Conservation (phyloP, 2,888 invertebrate species). For the Venusia cambrica region DNA sequence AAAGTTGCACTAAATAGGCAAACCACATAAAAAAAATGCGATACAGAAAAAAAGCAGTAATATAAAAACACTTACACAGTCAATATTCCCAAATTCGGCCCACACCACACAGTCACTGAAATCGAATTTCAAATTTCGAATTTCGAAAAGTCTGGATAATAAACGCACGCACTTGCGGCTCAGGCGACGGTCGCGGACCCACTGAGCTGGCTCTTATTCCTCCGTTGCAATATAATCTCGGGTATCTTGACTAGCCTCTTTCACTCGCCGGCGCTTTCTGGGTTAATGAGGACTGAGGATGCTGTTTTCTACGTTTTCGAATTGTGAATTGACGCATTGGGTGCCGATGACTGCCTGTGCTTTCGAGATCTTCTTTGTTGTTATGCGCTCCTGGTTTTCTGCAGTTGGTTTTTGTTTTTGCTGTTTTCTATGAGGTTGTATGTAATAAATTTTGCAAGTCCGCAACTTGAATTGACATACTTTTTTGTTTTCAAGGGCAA, state of each 20-base stretch:
- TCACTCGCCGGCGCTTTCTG: conserved; percentile 74
- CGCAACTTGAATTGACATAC: too few species aligned
- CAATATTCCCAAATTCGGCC: conserved; percentile 45
- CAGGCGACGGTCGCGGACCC: conserved; percentile 43
- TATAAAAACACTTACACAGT: conserved; percentile 55
- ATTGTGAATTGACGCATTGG: conserved; percentile 61
- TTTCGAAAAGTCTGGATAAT: too few species aligned
- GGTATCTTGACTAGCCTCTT: conserved; percentile 67
- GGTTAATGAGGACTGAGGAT: conserved; percentile 72
- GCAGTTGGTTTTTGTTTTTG: conserved; percentile 13
- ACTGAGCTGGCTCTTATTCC: conserved; percentile 45
- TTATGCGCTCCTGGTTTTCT: conserved; percentile 56
- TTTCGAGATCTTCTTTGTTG: conserved; percentile 47
- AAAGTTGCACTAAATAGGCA: not conserved
- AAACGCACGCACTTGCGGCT: conserved; percentile 42
- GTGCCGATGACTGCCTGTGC: conserved; percentile 40
- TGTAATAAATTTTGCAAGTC: too few species aligned
- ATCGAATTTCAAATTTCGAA: conserved; percentile 24
- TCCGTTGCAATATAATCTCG: conserved; percentile 67
- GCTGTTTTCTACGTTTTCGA: conserved; percentile 76
- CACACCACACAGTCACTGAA: conserved; percentile 47
- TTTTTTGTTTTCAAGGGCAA: too few species aligned
- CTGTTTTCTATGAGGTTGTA: conserved; percentile 14
- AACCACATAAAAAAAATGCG: conserved; percentile 3
- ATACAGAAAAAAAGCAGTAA: conserved; percentile 10